Evolutionary conservation across 1,140 invertebrate species (phyloP).

Genomic region (Conus ventricosus): DNA sequence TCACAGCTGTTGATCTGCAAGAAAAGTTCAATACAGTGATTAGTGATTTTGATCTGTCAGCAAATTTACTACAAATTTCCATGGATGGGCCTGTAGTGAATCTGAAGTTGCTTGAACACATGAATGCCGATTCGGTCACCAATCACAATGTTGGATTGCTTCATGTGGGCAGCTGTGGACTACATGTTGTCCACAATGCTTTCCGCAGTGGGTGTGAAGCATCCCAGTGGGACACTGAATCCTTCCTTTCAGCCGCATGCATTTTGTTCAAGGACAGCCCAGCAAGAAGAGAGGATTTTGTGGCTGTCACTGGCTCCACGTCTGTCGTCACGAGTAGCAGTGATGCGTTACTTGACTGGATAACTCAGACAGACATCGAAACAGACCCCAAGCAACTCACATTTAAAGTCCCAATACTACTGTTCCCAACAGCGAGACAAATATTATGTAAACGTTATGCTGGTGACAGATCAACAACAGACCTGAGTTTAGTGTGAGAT

Average conservation of each 20-base stretch:
- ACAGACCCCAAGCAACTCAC: too few relatives aligned
- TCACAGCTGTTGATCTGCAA: neutral
- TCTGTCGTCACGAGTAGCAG: too few relatives aligned
- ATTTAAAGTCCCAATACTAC: too few relatives aligned
- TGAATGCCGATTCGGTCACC: neutral
- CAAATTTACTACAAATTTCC: neutral
- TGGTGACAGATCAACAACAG: too few relatives aligned
- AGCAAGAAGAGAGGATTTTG: neutral
- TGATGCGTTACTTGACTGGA: too few relatives aligned
- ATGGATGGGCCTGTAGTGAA: constrained; percentile 5
- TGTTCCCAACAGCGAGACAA: too few relatives aligned
- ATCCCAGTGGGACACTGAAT: constrained; percentile 5
- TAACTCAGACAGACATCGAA: too few relatives aligned
- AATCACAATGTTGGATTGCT: neutral
- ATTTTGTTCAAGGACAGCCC: neutral
- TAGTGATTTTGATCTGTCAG: neutral
- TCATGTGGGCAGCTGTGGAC: constrained; percentile 2
- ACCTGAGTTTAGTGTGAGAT: too few relatives aligned
- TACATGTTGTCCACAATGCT: constrained; percentile 12
- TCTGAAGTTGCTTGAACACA: neutral
- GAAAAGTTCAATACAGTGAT: neutral
- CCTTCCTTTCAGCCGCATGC: neutral
- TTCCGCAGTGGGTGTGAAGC: neutral
- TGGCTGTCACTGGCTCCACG: neutral
- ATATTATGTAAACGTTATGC: too few relatives aligned